Conservation (phyloP, 2,888 invertebrate species). For the Phyllotreta cruciferae region DNA sequence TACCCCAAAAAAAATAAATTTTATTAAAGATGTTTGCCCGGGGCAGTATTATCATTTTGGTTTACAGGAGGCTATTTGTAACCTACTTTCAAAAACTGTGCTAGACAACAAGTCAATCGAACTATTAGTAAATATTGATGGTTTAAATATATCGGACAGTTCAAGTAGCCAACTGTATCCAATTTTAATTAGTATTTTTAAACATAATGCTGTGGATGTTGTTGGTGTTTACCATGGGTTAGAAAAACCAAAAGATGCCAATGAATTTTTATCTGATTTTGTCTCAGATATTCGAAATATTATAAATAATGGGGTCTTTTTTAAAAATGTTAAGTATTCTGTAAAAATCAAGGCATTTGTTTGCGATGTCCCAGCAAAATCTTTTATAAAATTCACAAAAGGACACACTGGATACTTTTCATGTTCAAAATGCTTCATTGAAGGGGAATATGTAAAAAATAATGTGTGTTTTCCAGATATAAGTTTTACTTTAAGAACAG, state of each 20-base stretch:
- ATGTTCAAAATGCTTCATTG: conserved; percentile 42
- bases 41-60: conserved; percentile 18
- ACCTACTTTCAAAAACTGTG: no score
- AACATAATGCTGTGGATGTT: conserved; percentile 37
- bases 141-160: conserved; percentile 36
- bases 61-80: neutral
- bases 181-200: conserved; percentile 37
- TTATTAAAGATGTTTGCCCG: conserved; percentile 19
- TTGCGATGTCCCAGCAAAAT: no score
- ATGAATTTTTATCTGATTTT: conserved; percentile 35
- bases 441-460: conserved; percentile 22
- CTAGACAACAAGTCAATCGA: conserved; percentile 10
- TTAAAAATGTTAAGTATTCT: conserved; percentile 21
- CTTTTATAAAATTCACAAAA: conserved; percentile 35
- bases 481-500: no score
- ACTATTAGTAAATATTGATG: conserved; percentile 20
- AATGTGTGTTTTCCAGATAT: no score
- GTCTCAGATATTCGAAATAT: conserved; percentile 35
- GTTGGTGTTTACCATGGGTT: conserved; percentile 22
- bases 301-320: conserved; percentile 21
- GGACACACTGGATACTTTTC: conserved; percentile 40
- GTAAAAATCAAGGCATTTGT: no score
- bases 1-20: conserved; percentile 25
- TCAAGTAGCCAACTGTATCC: conserved; percentile 39
- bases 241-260: conserved; percentile 38